Evolutionary conservation across 2,888 invertebrate species (phyloP), one percentile per base, ranked within the genome.

Genomic region (Lasioglossum marginatum): DNA sequence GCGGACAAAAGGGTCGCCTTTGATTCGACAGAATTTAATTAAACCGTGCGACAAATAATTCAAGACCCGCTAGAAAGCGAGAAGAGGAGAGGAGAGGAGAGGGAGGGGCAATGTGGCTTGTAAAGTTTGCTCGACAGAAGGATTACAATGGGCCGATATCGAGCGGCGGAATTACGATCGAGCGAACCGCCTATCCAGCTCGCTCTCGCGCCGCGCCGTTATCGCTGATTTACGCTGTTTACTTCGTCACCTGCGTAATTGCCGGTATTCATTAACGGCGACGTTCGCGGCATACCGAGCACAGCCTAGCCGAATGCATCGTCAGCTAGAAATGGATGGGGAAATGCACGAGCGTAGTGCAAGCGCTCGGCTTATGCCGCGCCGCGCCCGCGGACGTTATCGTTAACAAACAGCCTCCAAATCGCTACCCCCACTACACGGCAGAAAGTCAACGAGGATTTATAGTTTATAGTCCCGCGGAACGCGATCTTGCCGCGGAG

Each of bases 141-240:
- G 77, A 73, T 77, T 45, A 48, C 76, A 57, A 45, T 45, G 52
- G 23, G 77, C 76, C 74, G 77, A 48, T 71, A 79, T 68, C 34
- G 19, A 63, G 31, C 43, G 19, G 19, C 10, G 45, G 78, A 85
- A 70, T 87, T 82, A 85, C 74, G 74, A 76, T 52, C 45, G n/a
- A 48, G 43, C 68, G 79, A 72, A 66, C 48, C 37, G 19, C 63
- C 63, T 3, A 6, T 19, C 63, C 16, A 31, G 2, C 16, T 19
- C 31, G 63, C 63, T 5, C 16, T 60, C 27, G 27, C 60, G 14
- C 52, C 27, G n/a, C 60, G 14, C 52, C 31, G 73, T 43, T 70
- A 75, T 81, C 82, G 48, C 45, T 82, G 82, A 77, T 87, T 86
- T 73, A 75, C 68, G 79, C 80, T 81, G 83, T 86, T 86, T 86